Base-by-base conservation (phyloP, 2,888 invertebrate genomes). In the Anthrax anthrax region DNA sequence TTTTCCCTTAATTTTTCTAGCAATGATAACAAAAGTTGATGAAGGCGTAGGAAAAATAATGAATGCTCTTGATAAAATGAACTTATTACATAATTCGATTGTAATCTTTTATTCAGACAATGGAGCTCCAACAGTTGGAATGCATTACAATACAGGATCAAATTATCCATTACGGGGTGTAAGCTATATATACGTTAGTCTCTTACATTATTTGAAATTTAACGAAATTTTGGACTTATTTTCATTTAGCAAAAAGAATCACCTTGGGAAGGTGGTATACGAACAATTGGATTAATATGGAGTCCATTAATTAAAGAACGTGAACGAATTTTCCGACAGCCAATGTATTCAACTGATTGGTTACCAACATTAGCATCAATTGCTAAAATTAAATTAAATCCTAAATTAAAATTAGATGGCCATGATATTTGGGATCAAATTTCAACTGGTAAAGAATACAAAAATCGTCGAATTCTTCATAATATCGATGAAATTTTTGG, bases 81-180 rank as follows among this genome's bases (percentile, higher is more conserved):
- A 73, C 2, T 80, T 90, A 67, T 69, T 92, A 52, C 71, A 86
- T 39, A 82, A 92, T 60, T 84, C 89, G 1, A 77, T 95, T 40
- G 74, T 95, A 44, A 65, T 89, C 1, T 95, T 94, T 61, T 77
- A 84, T 54, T 83, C 89, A 13, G 95, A 94, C 62, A 94, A 94
- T 61, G 90, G 91, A 1, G 87, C 81, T 0, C 85, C 86, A 42
- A 80, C 86, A 1, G 70, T 74, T 47, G 89, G 87, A 0, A 57
- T 74, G 42, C 77, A 80, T 58, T 61, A 72, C 43, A 92, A 89
- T 65, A 76, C 76, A 42, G 86, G 80, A 12, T 84, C 84, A 17
- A 86, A 86, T 66, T 84, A 76, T 72, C 87, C 87, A n/a, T 62
- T 87, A 13, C 72, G 82, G 62, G 87, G 87, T 17, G 84, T 82